A percentile compares a stretch with the other conserved stretches of the same genome.
Evolutionary conservation across 2,888 invertebrate species (phyloP).

Genomic region (Drosophila yooni): DNA sequence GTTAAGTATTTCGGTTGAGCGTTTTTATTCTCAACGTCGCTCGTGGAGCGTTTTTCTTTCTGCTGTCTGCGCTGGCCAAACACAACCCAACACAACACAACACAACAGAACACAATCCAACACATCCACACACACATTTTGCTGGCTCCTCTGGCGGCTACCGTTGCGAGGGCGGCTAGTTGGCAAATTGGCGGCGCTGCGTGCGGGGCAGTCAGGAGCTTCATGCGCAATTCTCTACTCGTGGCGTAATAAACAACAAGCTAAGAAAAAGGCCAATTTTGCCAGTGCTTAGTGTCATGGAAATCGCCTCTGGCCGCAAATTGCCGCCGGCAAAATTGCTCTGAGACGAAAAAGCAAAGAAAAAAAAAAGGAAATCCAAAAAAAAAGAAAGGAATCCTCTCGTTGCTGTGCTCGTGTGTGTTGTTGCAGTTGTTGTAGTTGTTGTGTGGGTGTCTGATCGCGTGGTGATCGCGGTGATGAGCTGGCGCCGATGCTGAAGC

Average conservation of each 20-base stretch:
- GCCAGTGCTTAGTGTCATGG: slow-evolving; percentile 40
- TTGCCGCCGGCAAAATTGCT: slow-evolving; percentile 62
- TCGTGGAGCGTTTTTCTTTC: slow-evolving; percentile 53
- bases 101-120: neutral
- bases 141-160: slow-evolving; percentile 55
- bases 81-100: neutral
- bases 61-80: slow-evolving; percentile 15
- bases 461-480: slow-evolving; percentile 30
- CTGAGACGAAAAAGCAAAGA: neutral
- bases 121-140: slow-evolving; percentile 31
- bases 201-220: slow-evolving; percentile 58
- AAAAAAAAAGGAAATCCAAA: neutral
- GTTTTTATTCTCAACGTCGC: slow-evolving; percentile 55
- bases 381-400: neutral
- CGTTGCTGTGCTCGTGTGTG: neutral
- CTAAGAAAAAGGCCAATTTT: slow-evolving; percentile 24
- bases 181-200: slow-evolving; percentile 71
- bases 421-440: neutral
- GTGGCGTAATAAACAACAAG: slow-evolving; percentile 30
- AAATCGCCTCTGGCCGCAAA: slow-evolving; percentile 22
- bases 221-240: slow-evolving; percentile 50
- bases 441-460: slow-evolving; percentile 14
- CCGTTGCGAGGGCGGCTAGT: slow-evolving; percentile 65
- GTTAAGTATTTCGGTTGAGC: slow-evolving; percentile 70
- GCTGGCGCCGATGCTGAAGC: slow-evolving; percentile 49